Evolutionary conservation across 2,113 vertebrate species (phyloP).

Genomic region (Heterochromis multidens): DNA sequence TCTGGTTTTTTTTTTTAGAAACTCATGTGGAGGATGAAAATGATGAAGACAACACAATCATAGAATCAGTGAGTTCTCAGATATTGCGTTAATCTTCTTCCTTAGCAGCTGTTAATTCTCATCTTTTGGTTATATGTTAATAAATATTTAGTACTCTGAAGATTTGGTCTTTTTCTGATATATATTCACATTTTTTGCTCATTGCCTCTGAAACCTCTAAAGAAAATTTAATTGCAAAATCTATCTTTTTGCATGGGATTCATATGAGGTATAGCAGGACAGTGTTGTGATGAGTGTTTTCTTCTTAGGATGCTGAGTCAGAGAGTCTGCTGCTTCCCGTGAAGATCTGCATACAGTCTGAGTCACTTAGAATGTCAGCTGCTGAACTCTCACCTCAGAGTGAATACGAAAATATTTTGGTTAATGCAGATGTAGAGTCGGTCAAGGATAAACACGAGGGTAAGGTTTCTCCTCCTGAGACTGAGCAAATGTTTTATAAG

Average conservation of each 20-base stretch:
- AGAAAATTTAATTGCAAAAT: background rate
- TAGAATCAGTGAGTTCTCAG: constrained; percentile 33
- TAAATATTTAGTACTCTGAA: background rate
- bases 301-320: constrained; percentile 47
- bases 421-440: background rate
- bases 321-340: constrained; percentile 41
- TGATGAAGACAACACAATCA: background rate
- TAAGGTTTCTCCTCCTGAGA: background rate
- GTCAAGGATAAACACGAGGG: background rate
- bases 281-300: background rate
- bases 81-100: background rate
- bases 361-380: background rate
- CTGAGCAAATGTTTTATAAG: background rate
- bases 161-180: background rate
- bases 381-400: background rate
- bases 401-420: background rate
- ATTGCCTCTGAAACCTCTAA: no score
- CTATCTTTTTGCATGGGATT: background rate
- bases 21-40: background rate
- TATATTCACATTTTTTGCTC: no score
- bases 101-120: background rate
- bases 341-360: background rate
- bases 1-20: background rate
- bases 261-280: background rate
- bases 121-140: background rate